phyloP scores from a whole-genome alignment of 2,797 vertebrate genomes.

The Sciurus carolinensis region DNA sequence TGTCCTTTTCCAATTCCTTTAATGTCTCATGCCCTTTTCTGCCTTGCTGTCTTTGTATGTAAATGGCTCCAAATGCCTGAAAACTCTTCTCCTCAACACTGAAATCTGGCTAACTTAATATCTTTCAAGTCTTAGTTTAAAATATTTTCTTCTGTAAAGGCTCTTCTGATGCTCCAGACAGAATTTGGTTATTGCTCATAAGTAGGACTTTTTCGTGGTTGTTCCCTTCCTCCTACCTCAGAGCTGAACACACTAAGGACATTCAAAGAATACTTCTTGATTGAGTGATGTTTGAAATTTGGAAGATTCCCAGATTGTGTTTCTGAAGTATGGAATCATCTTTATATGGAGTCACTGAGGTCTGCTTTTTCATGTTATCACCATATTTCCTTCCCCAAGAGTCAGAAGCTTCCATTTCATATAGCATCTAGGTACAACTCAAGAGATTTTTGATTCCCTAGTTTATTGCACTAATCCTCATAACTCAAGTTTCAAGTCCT shows the following conservation, averaged over 20 bases:
- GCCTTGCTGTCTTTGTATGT: background rate
- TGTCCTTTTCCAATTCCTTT: background rate
- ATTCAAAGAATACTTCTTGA: conserved; percentile 27
- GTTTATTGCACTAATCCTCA: background rate
- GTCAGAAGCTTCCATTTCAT: background rate
- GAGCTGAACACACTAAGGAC: background rate
- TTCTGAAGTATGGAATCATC: background rate
- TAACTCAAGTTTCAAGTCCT: background rate
- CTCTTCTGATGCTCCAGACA: background rate
- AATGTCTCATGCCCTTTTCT: background rate
- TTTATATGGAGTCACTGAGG: background rate
- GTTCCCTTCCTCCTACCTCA: background rate
- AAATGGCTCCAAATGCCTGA: background rate
- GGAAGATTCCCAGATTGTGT: background rate
- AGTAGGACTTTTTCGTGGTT: background rate
- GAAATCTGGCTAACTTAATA: background rate
- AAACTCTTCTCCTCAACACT: background rate
- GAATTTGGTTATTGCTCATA: conserved; percentile 46
- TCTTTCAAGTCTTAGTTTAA: conserved; percentile 22
- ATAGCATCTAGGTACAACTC: background rate
- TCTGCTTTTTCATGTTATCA: background rate
- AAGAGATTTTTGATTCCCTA: background rate
- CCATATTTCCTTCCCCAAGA: background rate
- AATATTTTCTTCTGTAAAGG: conserved; percentile 56
- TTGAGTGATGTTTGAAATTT: background rate